Evolutionary conservation across 2,797 vertebrate genomes (phyloP).

Genomic region (Alexandromys oeconomus): DNA sequence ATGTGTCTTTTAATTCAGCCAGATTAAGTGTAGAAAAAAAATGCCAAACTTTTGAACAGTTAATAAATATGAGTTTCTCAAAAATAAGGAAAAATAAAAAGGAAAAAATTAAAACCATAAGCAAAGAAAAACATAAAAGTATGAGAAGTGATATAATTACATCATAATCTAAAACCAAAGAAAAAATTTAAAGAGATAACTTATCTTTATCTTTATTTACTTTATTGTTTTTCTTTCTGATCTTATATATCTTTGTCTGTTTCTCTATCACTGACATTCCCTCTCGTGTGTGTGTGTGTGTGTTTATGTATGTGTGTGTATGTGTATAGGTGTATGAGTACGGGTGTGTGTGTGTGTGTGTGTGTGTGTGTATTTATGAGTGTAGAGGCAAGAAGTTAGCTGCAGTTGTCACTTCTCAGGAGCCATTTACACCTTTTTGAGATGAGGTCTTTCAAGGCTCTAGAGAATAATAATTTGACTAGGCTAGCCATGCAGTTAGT

Average conservation of each 20-base stretch:
- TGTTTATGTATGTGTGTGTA: not conserved
- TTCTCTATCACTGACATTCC: not conserved
- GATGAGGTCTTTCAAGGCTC: not conserved
- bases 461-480: not conserved
- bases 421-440: not conserved
- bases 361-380: not conserved
- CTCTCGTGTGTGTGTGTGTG: not conserved
- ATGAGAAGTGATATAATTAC: not conserved
- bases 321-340: not conserved
- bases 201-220: not conserved
- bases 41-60: slow-evolving; percentile 3
- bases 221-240: not conserved
- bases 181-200: not conserved
- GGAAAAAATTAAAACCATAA: not conserved
- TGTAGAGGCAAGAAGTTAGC: not conserved
- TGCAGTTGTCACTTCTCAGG: not conserved
- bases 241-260: not conserved
- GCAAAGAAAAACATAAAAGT: not conserved
- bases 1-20: not conserved
- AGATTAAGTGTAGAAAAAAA: not conserved
- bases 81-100: not conserved
- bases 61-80: not conserved
- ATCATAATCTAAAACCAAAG: not conserved
- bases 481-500: not conserved
- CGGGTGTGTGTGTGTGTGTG: no score